Evolutionary conservation across 2,113 vertebrate species (phyloP).

Genomic region (Sylvietta virens): DNA sequence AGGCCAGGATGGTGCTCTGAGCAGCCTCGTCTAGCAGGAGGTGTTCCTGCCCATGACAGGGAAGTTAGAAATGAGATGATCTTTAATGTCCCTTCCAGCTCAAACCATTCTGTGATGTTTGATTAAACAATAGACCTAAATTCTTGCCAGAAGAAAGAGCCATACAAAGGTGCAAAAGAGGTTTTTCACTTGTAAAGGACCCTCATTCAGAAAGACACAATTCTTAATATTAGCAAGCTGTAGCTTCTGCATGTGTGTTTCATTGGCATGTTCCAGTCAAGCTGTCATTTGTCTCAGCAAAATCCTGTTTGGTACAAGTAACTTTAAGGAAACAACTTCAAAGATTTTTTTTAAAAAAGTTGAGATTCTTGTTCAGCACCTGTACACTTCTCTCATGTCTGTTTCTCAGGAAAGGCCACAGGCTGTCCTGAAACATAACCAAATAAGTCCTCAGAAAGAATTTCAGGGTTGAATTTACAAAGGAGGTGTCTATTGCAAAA

Average conservation of each 20-base stretch:
- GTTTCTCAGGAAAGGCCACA: background rate
- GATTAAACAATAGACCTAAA: background rate
- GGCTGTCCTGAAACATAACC: background rate
- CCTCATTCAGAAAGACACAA: background rate
- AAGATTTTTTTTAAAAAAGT: background rate
- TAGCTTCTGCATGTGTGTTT: background rate
- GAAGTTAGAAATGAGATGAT: background rate
- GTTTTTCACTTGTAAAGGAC: background rate
- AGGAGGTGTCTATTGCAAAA: background rate
- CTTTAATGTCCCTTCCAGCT: background rate
- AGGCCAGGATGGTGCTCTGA: background rate
- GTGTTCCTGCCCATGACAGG: background rate
- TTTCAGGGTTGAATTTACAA: background rate
- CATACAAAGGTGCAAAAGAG: background rate
- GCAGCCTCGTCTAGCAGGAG: accelerated
- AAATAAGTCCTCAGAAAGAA: background rate
- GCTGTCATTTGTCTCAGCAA: background rate
- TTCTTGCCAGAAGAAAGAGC: background rate
- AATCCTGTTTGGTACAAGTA: background rate
- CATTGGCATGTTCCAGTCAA: background rate
- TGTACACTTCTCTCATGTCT: background rate
- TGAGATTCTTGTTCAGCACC: background rate
- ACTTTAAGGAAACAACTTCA: background rate
- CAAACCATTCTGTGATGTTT: background rate
- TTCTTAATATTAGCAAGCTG: background rate